A percentile compares a stretch with the other conserved stretches of the same genome.
Evolutionary conservation across 2,797 vertebrate species (phyloP).

Genomic region (Natrix natrix): DNA sequence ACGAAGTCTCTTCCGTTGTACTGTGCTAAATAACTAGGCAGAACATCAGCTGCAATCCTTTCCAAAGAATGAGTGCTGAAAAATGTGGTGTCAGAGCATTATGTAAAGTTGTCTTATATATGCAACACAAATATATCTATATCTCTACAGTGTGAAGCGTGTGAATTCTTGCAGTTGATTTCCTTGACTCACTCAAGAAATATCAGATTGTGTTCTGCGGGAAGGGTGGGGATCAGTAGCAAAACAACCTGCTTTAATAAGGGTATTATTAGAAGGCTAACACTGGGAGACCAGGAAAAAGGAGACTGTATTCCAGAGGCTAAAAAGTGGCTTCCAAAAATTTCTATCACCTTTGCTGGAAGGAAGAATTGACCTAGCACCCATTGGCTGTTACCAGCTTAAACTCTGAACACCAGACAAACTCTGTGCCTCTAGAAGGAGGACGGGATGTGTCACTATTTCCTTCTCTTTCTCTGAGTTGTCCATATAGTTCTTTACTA

Average conservation of each 20-base stretch:
- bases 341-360: neutral
- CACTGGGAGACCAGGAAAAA: neutral
- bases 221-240: neutral
- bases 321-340: neutral
- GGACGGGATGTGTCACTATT: neutral
- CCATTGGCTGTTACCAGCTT: neutral
- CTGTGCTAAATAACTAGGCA: neutral
- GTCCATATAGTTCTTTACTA: neutral
- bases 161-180: constrained; percentile 9
- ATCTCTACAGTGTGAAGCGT: constrained; percentile 48
- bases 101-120: constrained; percentile 73
- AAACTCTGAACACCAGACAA: neutral
- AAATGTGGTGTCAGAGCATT: constrained; percentile 55
- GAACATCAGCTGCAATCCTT: neutral
- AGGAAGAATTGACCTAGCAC: neutral
- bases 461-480: neutral
- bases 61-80: neutral
- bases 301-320: neutral
- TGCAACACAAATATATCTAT: constrained; percentile 75
- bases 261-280: neutral
- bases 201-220: neutral
- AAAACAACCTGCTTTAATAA: neutral
- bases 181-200: neutral
- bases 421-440: neutral
- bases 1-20: neutral